Percentiles rank a stretch among this genome's conserved stretches.
phyloP scores from a whole-genome alignment of 2,797 vertebrate genomes.

The Anisognathus igniventris region DNA sequence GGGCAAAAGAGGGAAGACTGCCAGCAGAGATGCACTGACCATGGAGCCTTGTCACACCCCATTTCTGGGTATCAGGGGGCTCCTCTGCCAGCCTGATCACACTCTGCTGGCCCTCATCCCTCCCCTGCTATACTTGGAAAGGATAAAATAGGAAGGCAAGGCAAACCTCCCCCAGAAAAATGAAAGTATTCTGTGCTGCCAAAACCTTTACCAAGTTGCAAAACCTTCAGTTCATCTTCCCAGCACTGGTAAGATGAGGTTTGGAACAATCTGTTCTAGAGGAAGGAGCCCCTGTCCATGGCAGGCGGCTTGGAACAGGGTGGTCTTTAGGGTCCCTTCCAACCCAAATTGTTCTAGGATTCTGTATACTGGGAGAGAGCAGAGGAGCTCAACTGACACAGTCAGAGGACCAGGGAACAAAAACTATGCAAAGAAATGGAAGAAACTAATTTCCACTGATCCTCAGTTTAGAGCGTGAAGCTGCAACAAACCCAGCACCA shows the following conservation, averaged over 20 bases:
- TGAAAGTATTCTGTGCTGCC: neutral
- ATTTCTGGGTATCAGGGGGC: neutral
- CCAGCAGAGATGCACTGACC: neutral
- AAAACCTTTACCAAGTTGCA: neutral
- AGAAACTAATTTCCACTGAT: neutral
- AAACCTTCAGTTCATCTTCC: neutral
- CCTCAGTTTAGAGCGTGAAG: neutral
- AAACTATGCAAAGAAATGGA: neutral
- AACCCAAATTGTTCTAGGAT: neutral
- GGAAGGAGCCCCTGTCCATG: neutral
- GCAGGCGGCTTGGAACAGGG: neutral
- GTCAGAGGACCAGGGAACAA: neutral
- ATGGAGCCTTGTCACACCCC: accelerated
- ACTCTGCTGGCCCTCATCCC: neutral
- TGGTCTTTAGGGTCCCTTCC: neutral
- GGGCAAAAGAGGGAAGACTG: neutral
- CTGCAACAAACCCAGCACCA: neutral
- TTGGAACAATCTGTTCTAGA: neutral
- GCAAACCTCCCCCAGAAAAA: neutral
- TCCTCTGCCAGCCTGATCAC: neutral
- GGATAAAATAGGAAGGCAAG: neutral
- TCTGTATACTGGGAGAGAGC: neutral
- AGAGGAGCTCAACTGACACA: neutral
- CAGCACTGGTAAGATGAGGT: neutral
- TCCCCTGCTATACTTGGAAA: neutral